Evolutionary conservation across 2,797 vertebrate genomes (phyloP).

Genomic region (Vireo griseus): DNA sequence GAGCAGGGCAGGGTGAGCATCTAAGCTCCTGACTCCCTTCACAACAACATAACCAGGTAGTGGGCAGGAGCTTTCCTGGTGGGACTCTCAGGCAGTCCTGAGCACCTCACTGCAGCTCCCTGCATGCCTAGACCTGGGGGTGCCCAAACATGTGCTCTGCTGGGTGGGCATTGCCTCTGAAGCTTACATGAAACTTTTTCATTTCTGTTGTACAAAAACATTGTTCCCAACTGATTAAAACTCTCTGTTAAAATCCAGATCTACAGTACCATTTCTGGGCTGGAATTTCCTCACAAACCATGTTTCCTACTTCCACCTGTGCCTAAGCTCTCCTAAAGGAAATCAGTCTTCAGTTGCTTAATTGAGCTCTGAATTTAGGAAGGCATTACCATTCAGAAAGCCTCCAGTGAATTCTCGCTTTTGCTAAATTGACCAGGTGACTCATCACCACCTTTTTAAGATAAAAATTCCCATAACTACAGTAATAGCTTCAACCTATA

Average conservation of each 20-base stretch:
- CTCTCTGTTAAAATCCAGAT: background rate
- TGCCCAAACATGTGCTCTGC: background rate
- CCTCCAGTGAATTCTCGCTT: constrained; percentile 4
- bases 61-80: background rate
- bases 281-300: background rate
- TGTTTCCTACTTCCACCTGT: background rate
- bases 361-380: constrained; percentile 30
- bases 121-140: fast-evolving
- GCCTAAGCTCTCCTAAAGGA: constrained; percentile 7
- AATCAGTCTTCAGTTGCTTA: constrained; percentile 4
- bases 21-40: background rate
- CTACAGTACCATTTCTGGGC: background rate
- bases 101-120: background rate
- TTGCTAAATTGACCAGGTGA: constrained; percentile 14
- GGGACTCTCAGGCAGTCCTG: background rate
- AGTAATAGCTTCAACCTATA: background rate
- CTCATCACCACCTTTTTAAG: constrained; percentile 22
- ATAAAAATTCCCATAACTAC: background rate
- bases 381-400: constrained; percentile 5
- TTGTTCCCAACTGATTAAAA: background rate
- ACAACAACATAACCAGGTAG: fast-evolving
- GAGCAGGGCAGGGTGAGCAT: background rate
- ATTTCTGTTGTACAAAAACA: background rate
- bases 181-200: background rate
- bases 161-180: background rate